Evolutionary conservation across 2,113 vertebrate species (phyloP).

Genomic region (Pseudois nayaur): DNA sequence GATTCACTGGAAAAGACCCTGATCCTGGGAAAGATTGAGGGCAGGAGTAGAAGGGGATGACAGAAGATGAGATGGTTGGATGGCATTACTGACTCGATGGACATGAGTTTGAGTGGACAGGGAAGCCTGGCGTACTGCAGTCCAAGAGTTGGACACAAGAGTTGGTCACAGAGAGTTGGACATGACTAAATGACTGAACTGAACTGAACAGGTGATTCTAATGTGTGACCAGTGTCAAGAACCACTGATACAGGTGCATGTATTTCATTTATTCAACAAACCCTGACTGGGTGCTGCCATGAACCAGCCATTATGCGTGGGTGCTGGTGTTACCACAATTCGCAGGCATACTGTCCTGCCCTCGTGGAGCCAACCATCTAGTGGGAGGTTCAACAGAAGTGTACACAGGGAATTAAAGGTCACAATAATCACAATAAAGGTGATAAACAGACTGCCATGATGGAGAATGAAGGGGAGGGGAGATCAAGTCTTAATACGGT

Average conservation of each 20-base stretch:
- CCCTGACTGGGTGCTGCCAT: neutral
- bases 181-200: neutral
- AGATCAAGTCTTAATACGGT: neutral
- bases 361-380: rapidly evolving
- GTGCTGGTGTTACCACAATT: neutral
- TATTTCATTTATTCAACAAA: neutral
- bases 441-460: neutral
- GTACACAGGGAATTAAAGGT: neutral
- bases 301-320: neutral
- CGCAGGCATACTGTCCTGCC: neutral
- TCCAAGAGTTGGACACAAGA: neutral
- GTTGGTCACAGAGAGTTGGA: neutral
- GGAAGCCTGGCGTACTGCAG: neutral
- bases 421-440: no score
- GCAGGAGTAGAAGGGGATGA: rapidly evolving
- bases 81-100: neutral
- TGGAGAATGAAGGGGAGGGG: neutral
- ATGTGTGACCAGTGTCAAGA: neutral
- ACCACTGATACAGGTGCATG: neutral
- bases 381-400: neutral
- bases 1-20: neutral
- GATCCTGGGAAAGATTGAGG: neutral
- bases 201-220: neutral
- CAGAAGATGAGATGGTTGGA: neutral
- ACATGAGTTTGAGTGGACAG: neutral